A percentile compares a stretch with the other conserved stretches of the same genome.
Evolutionary conservation across 2,797 vertebrate genomes (phyloP).

Genomic region (Neostethus bicornis): DNA sequence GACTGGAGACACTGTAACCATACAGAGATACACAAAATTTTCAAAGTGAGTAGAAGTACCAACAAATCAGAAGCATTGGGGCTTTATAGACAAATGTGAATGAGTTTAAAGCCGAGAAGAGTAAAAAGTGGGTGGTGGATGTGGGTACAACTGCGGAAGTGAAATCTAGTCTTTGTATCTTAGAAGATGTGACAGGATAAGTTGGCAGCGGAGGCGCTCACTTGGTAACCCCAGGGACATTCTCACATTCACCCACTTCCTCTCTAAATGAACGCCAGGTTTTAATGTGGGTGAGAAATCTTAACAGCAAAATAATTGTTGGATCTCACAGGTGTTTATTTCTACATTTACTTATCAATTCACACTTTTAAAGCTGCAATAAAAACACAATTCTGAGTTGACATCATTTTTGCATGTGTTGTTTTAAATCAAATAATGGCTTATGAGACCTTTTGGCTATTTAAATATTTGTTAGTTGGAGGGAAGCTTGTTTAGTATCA

Average conservation of each 20-base stretch:
- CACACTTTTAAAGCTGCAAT: conserved; percentile 13
- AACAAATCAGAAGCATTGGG: conserved; percentile 12
- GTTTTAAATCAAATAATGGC: too few species aligned
- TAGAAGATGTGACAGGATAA: conserved; percentile 33
- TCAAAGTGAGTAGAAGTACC: background rate
- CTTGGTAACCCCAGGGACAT: conserved; percentile 40
- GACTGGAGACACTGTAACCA: background rate
- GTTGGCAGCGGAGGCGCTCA: conserved; percentile 20
- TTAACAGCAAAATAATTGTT: conserved; percentile 32
- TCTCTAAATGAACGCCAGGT: conserved; percentile 36
- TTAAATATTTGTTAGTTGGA: too few species aligned
- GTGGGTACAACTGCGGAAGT: conserved; percentile 12
- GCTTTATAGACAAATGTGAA: background rate
- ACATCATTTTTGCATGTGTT: conserved; percentile 11
- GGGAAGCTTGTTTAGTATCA: too few species aligned
- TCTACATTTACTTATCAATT: conserved; percentile 14
- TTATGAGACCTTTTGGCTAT: too few species aligned
- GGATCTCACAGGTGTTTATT: conserved; percentile 29
- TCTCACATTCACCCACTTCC: conserved; percentile 33
- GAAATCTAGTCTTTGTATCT: conserved; percentile 31
- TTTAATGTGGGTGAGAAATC: conserved; percentile 33
- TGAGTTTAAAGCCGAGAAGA: conserved; percentile 3
- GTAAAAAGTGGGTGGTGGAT: conserved; percentile 29
- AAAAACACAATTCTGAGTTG: conserved; percentile 7
- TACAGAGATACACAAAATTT: background rate